Conservation (phyloP, 2,888 invertebrate species). For the Synanthedon formicaeformis region DNA sequence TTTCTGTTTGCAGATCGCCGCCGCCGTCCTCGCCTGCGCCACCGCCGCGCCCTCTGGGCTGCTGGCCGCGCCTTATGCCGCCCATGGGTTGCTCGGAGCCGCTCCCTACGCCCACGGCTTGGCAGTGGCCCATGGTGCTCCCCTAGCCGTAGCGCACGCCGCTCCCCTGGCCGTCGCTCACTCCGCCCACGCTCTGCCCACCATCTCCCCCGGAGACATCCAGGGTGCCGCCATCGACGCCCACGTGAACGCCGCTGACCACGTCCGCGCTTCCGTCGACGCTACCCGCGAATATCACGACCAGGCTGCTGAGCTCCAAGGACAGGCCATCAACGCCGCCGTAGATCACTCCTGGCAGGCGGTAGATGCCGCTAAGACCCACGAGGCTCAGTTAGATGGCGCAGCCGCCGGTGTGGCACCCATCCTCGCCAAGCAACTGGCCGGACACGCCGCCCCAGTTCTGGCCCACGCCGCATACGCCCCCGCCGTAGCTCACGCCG, state of each 20-base stretch:
- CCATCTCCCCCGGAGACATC: constrained; percentile 59
- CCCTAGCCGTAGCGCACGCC: constrained; percentile 26
- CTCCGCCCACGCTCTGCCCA: constrained; percentile 36
- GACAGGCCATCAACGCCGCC: constrained; percentile 59
- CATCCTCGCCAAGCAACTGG: constrained; percentile 54
- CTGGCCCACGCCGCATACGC: constrained; percentile 16
- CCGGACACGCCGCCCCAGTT: constrained; percentile 24
- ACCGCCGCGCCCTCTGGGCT: constrained; percentile 13
- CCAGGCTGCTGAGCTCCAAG: constrained; percentile 57
- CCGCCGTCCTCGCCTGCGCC: constrained; percentile 48
- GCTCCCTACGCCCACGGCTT: constrained; percentile 32
- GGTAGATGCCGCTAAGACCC: constrained; percentile 57
- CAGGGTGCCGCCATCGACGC: constrained; percentile 59
- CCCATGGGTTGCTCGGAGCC: constrained; percentile 42
- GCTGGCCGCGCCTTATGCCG: constrained; percentile 35
- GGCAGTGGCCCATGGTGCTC: constrained; percentile 13
- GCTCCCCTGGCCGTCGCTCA: constrained; percentile 30
- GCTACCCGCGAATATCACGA: constrained; percentile 56
- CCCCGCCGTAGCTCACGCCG: constrained; percentile 5
- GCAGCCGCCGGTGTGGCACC: constrained; percentile 61
- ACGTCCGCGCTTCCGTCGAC: constrained; percentile 55
- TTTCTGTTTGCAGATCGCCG: constrained; percentile 62
- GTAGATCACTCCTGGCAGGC: constrained; percentile 63
- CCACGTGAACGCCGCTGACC: constrained; percentile 56
- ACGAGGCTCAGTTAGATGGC: constrained; percentile 53